Conservation (phyloP, 2,888 invertebrate genomes). For the Callyntrura sp. region DNA sequence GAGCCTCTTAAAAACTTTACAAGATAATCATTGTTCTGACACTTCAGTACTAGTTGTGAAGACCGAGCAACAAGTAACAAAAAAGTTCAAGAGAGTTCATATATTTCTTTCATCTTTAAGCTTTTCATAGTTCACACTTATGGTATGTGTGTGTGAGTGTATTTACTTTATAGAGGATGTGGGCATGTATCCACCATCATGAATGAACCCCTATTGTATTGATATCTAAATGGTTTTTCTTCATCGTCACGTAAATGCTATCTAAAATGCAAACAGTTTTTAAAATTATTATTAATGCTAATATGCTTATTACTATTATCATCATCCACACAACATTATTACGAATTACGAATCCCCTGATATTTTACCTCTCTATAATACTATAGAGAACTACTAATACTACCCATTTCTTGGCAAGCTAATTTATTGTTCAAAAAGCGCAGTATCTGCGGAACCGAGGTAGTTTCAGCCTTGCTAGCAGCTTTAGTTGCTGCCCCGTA, state of each 20-base stretch:
- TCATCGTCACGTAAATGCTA: constrained; percentile 7
- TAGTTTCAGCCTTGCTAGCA: background rate
- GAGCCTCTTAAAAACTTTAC: background rate
- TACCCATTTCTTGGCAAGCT: no score
- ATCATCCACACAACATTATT: constrained; percentile 5
- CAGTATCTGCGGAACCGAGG: background rate
- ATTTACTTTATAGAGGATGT: background rate
- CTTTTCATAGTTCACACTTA: background rate
- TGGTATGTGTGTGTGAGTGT: background rate
- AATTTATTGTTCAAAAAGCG: constrained; percentile 25
- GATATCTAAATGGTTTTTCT: constrained; percentile 6
- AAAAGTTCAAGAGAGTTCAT: constrained; percentile 73
- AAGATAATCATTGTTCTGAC: constrained; percentile 25
- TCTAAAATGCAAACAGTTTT: background rate
- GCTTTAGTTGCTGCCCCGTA: background rate
- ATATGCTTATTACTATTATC: constrained; percentile 49
- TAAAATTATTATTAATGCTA: constrained; percentile 40
- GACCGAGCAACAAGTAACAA: constrained; percentile 48
- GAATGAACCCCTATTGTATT: no score
- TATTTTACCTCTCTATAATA: background rate
- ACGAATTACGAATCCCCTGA: background rate
- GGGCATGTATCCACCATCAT: no score
- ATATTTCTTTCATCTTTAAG: constrained; percentile 2
- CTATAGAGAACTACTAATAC: no score
- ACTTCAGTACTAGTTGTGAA: background rate